A percentile compares a stretch with the other conserved stretches of the same genome.
Evolutionary conservation across 2,888 invertebrate genomes (phyloP).

Genomic region (Pristionchus arcanus): DNA sequence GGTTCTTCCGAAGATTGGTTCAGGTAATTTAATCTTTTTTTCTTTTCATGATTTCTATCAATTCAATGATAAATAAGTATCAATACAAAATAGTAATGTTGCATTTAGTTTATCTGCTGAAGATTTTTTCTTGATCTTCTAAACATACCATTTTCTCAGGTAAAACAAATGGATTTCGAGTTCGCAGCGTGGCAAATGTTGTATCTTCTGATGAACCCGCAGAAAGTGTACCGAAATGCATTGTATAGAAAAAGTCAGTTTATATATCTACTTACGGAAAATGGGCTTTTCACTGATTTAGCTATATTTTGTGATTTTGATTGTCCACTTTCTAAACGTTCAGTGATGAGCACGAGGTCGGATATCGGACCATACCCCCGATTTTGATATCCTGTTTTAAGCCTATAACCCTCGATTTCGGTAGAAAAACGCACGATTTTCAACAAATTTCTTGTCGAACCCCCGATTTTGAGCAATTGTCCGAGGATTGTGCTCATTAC

Average conservation of each 20-base stretch:
- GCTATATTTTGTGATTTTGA: not conserved
- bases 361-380: too few species aligned
- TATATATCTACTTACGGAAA: not conserved
- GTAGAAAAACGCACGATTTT: too few species aligned
- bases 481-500: too few species aligned
- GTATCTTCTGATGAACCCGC: constrained; percentile 93
- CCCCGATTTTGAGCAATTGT: too few species aligned
- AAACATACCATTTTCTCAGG: constrained; percentile 1
- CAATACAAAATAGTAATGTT: not conserved
- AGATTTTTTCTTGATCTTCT: not conserved
- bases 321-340: not conserved
- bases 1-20: constrained; percentile 75
- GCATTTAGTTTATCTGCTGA: not conserved
- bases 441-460: too few species aligned
- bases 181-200: constrained; percentile 99
- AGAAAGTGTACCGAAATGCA: constrained; percentile 95
- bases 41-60: not conserved
- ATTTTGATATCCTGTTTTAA: too few species aligned
- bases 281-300: too few species aligned
- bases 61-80: not conserved
- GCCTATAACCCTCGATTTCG: too few species aligned
- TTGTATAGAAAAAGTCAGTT: constrained; percentile 95
- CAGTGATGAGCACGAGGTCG: too few species aligned
- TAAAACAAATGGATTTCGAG: constrained; percentile 99
- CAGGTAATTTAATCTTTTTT: constrained; percentile 57